Evolutionary conservation across 2,113 vertebrate species (phyloP).

Genomic region (Pycnonotus jocosus): DNA sequence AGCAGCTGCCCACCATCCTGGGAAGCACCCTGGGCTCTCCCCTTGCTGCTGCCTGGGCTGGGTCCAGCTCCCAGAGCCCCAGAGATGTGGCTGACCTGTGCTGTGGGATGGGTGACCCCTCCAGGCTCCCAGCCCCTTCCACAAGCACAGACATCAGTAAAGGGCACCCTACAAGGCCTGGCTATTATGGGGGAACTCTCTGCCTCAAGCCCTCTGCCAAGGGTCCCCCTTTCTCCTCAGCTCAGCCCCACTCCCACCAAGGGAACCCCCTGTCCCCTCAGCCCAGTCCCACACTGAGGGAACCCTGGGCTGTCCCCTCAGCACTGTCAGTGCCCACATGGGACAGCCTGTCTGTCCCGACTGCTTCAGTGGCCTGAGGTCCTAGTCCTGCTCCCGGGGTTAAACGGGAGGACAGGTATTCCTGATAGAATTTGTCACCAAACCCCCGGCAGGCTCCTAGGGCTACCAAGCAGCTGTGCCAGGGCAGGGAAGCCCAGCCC

Average conservation of each 20-base stretch:
- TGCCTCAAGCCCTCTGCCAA: fast-evolving
- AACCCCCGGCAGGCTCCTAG: neutral
- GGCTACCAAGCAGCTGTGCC: neutral
- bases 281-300: neutral
- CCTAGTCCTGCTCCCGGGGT: neutral
- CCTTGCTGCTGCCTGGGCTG: neutral
- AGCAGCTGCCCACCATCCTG: neutral
- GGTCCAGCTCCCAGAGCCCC: neutral
- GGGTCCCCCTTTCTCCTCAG: neutral
- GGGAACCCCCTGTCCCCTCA: neutral
- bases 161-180: neutral
- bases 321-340: neutral
- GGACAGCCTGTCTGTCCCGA: neutral
- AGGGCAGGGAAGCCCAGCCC: fast-evolving
- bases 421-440: neutral
- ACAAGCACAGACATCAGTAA: neutral
- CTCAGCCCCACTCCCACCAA: neutral
- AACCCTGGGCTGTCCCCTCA: no score
- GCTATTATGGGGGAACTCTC: fast-evolving
- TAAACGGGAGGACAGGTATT: neutral
- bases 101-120: fast-evolving
- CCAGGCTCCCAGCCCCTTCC: neutral
- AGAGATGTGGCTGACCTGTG: neutral
- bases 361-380: neutral
- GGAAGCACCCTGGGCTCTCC: fast-evolving